These are phyloP conservation scores for Oreochromis spilurus DNA, from an alignment of 2,113 vertebrate genomes.

Conservation along the genomic window DNA sequence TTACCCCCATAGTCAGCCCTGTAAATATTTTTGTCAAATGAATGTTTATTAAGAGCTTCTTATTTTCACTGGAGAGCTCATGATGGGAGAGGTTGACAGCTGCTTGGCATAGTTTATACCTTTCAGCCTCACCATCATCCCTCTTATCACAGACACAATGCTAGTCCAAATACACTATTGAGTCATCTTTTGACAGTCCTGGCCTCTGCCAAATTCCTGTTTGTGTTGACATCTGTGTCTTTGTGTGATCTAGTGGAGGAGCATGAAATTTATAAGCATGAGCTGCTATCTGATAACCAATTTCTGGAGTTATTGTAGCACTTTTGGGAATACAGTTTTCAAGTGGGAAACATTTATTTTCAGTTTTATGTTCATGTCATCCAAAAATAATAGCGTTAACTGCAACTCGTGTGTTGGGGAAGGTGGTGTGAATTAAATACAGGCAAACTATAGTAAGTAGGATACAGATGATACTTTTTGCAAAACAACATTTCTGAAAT, in stretches of 20 bases:
- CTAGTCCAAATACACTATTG: background rate
- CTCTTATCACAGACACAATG: background rate
- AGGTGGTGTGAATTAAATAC: background rate
- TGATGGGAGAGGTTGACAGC: slow-evolving; percentile 14
- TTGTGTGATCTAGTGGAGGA: background rate
- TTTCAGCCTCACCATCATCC: slow-evolving; percentile 14
- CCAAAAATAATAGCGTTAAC: background rate
- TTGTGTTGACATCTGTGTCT: background rate
- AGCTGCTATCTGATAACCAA: background rate
- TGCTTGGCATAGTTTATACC: slow-evolving; percentile 4
- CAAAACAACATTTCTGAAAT: background rate
- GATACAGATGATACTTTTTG: background rate
- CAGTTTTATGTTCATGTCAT: background rate
- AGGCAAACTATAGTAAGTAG: background rate
- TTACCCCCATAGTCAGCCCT: slow-evolving; percentile 14
- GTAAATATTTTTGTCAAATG: slow-evolving; percentile 23
- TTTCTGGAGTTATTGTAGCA: background rate
- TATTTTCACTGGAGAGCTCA: slow-evolving; percentile 15
- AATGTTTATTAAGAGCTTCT: slow-evolving; percentile 34
- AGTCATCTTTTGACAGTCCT: slow-evolving; percentile 1
- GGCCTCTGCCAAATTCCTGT: slow-evolving; percentile 7
- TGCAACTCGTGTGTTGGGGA: background rate
- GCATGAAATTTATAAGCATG: background rate
- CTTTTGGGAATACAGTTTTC: background rate
- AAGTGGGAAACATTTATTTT: background rate